These are phyloP conservation scores for Cephus spinipes DNA, from an alignment of 2,888 invertebrate species.

Conservation along the genomic window DNA sequence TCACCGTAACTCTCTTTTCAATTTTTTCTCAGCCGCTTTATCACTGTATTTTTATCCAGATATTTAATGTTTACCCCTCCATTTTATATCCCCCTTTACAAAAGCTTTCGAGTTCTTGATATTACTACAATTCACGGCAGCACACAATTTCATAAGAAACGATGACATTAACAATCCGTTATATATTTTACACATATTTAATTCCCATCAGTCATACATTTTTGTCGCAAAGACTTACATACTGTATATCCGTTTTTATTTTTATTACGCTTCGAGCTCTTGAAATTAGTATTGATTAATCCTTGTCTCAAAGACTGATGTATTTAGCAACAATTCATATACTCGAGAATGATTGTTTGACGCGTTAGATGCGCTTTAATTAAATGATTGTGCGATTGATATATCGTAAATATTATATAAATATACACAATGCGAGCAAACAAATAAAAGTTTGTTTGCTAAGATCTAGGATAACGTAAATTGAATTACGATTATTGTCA, in stretches of 20 bases:
- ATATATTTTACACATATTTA: not conserved
- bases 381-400: slow-evolving; percentile 33
- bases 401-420: slow-evolving; percentile 18
- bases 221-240: not conserved
- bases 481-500: slow-evolving; percentile 49
- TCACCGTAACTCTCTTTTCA: slow-evolving; percentile 11
- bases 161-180: not conserved
- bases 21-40: not conserved
- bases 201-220: not conserved
- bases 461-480: not conserved
- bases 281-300: not conserved
- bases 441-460: not conserved
- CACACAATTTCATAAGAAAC: not conserved
- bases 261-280: not conserved
- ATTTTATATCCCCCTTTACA: not conserved
- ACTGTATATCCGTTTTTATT: not conserved
- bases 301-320: slow-evolving; percentile 54
- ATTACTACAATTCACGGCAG: not conserved
- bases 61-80: not conserved
- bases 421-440: not conserved
- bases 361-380: slow-evolving; percentile 23
- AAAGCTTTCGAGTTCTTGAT: not conserved
- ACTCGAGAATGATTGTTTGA: not conserved
- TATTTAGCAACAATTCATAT: slow-evolving; percentile 39
- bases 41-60: not conserved